Base-by-base conservation (phyloP, 2,888 invertebrate species). In the Epinotia ramella region DNA sequence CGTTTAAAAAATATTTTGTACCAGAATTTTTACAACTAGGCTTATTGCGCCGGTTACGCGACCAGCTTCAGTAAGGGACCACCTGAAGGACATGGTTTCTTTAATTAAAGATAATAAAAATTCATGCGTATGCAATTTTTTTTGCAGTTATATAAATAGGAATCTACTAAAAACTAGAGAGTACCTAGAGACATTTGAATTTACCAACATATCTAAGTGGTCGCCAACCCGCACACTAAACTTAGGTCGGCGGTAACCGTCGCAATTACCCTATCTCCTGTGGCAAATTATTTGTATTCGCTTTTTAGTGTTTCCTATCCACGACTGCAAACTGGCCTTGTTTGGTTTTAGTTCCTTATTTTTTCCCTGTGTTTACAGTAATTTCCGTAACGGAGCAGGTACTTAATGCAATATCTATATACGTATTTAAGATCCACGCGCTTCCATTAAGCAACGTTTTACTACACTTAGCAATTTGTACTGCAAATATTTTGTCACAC, bases 271-370 rank as follows among this genome's bases (percentile, higher is more conserved):
- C 40, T 40, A 28, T 49, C 49, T 60, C 3, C 20, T 44, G n/a
- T n/a, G 20, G 20, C 16, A 40, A 7, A 24, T 44, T 53, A n/a
- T 72, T 64, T 53, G 68, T 16, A 33, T 74, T 70, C 53, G 74
- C 74, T 74, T 74, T 64, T 69, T 74, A 65, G 46, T 40, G 18
- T 44, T 20, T 20, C 28, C 63, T 53, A 28, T 65, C 16, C 28
- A 18, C 56, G 28, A 11, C 16, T 64, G 69, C 11, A 53, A 16
- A 33, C 49, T 40, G 18, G 49, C 44, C 7, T 68, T 40, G 16
- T 16, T 63, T 11, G 53, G 28, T 11, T 49, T 40, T 6, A 49
- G 28, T 5, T 9, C 2, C 1, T 7, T 28, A 20, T 33, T n/a
- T 64, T 64, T 20, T 46, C 57, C 33, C 28, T 16, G 57, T 24